Base-by-base conservation (phyloP, 1,140 invertebrate genomes). In the Xylocopa sonorina region DNA sequence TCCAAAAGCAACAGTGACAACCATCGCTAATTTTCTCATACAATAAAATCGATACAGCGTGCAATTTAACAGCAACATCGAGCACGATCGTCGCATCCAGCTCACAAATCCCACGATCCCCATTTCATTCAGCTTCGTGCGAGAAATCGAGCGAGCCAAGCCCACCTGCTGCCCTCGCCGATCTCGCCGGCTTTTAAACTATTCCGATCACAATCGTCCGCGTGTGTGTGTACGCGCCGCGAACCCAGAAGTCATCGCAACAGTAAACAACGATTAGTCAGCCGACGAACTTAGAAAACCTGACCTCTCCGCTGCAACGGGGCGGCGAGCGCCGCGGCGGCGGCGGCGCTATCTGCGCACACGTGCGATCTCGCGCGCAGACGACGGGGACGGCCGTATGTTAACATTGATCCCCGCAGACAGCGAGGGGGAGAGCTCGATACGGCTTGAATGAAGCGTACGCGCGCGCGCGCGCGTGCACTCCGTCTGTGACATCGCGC, bases 201-300 rank as follows among this genome's bases (percentile, higher is more conserved):
- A 82, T 72, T 67, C 62, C 64, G 67, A 55, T 50, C 50, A 29
- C 63, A 55, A 34, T 34, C 66, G 24, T 9, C 18, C 29, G 24
- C 38, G 64, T 38, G 48, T 16, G 38, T 32, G 18, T 41, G 32
- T n/a, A n/a, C n/a, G n/a, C n/a, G n/a, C 9, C 38, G 9, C 38
- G 38, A 38, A 38, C 38, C 41, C 55, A 67, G 69, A 29, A 84
- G 82, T 85, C 78, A 71, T 72, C 82, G 48, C 78, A 73, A 84
- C 60, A 84, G 79, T 84, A 78, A 84, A 84, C 82, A 84, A 55
- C 41, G 82, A 81, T 84, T 84, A 84, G 64, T 84, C 83, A 84
- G 75, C 43, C 4, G n/a, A n/a, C 50, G 55, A 48, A 51, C 29
- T 62, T 29, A 58, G 71, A 83, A 62, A 68, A 83, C 43, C 77